Evolutionary conservation across 2,888 invertebrate species (phyloP).

Genomic region (Plagodis dolabraria): DNA sequence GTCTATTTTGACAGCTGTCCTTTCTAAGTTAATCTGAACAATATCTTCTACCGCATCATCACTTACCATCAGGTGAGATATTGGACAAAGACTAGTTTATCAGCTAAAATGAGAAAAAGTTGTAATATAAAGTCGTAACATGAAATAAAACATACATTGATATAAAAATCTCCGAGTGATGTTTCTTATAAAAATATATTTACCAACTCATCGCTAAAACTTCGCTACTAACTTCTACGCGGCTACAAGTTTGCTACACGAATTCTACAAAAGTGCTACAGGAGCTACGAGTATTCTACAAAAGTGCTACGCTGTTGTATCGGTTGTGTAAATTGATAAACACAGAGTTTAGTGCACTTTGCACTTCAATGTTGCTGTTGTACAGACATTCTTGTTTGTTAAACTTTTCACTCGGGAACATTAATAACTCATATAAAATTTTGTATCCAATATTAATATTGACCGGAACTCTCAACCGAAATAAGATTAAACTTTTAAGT

Average conservation of each 20-base stretch:
- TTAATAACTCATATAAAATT: not conserved
- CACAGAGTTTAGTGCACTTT: slow-evolving; percentile 2
- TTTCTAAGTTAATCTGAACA: too few species aligned
- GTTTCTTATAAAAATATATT: too few species aligned
- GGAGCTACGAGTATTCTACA: slow-evolving; percentile 9
- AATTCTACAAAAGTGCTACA: slow-evolving; percentile 5
- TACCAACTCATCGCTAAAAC: slow-evolving; percentile 1
- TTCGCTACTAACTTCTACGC: slow-evolving; percentile 5
- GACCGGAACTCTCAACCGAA: too few species aligned
- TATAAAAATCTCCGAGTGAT: too few species aligned
- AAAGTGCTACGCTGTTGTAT: slow-evolving; percentile 13
- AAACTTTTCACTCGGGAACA: not conserved
- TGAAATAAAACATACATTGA: too few species aligned
- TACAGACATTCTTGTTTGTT: not conserved
- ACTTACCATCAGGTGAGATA: too few species aligned
- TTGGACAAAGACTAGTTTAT: too few species aligned
- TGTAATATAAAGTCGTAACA: too few species aligned
- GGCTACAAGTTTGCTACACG: slow-evolving; percentile 7
- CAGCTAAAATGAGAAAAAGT: too few species aligned
- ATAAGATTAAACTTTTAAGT: too few species aligned
- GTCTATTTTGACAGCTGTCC: too few species aligned
- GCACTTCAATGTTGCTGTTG: slow-evolving; percentile 1
- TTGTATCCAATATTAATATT: not conserved
- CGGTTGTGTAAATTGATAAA: not conserved
- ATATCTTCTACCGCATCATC: too few species aligned